Base-by-base conservation (phyloP, 2,888 invertebrate genomes). In the Lasioglossum vierecki region DNA sequence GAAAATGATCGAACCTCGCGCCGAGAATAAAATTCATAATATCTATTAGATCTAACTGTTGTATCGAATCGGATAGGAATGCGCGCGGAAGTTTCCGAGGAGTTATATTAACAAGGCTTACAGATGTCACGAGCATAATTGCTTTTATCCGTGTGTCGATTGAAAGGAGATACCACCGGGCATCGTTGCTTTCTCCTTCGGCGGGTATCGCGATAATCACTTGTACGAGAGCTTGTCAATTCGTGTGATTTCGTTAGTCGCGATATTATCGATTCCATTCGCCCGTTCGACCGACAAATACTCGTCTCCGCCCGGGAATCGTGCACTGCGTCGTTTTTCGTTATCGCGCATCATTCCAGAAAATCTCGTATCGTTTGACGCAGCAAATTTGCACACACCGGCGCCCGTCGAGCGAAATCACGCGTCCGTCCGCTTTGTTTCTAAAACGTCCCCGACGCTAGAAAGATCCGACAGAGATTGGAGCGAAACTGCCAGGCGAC, bases 191-290 rank as follows among this genome's bases (percentile, higher is more conserved):
- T 87, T 81, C 75, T 81, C 68, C 78, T 79, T 41, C 68, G 76
- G 66, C 70, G 60, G 49, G 39, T 60, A 86, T 89, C 83, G 49
- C 73, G 73, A 76, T 82, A 39, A 90, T 89, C 85, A 74, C 79
- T 79, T 83, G 82, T 88, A 87, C 80, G 68, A 18, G 68, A 18
- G 66, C 76, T 82, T 85, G 89, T 89, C 88, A 63, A 76, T 84
- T 73, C 80, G 78, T 76, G 85, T 82, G 84, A 88, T 87, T 90
- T 86, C 82, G 84, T 89, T 89, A 77, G 85, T 79, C 39, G 72
- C 70, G 88, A 90, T 87, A 83, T 53, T 77, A 89, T 89, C 90
- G 83, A 83, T 82, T 75, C 74, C 71, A 79, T 74, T 4, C 9
- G n/a, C 80, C 66, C 82, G 76, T 82, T 80, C 84, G 79, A n/a